Evolutionary conservation across 2,888 invertebrate genomes (phyloP), one percentile per base, ranked within the genome.

Genomic region (Ceramica pisi): DNA sequence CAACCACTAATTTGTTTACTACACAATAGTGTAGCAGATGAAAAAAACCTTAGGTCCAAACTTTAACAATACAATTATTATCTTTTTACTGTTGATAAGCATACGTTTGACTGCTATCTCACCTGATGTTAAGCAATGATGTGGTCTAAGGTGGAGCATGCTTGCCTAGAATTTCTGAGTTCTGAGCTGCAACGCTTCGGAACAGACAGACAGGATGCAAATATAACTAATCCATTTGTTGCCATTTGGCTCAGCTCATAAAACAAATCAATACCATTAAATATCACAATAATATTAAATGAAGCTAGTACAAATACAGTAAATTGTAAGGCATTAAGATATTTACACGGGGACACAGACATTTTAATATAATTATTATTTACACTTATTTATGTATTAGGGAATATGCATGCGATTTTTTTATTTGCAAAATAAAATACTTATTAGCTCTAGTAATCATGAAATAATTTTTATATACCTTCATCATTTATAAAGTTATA

Each of bases 251-350:
- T 56, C 35, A 1, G 2, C 31, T 4, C 53, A n/a, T 16, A 35
- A 51, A 51, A 51, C 23, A 62, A 48, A 16, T 50, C 26, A 35
- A 23, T 26, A 38, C 1, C 19, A 60, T 31, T 23, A 63, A 48
- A 62, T 72, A 41, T 63, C 35, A 3, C 26, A 31, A 7, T 23
- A 35, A 26, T 41, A 44, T 44, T 60, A 48, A 73, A 55, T 56
- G 14, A 79, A 48, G 38, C 51, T 70, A 79, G 78, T 78, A 78
- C 78, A 78, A 78, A 78, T 64, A 56, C 61, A 51, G 23, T 78
- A 63, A 76, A 78, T 66, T 51, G 23, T 67, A 60, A 61, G 41
- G 41, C 48, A 21, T 35, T 60, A 55, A 50, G 21, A 51, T 60
- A 60, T 73, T 66, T 77, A 60, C 55, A 48, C 38, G 23, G 2